phyloP scores from a whole-genome alignment of 2,888 invertebrate genomes.

The Mythimna loreyi region DNA sequence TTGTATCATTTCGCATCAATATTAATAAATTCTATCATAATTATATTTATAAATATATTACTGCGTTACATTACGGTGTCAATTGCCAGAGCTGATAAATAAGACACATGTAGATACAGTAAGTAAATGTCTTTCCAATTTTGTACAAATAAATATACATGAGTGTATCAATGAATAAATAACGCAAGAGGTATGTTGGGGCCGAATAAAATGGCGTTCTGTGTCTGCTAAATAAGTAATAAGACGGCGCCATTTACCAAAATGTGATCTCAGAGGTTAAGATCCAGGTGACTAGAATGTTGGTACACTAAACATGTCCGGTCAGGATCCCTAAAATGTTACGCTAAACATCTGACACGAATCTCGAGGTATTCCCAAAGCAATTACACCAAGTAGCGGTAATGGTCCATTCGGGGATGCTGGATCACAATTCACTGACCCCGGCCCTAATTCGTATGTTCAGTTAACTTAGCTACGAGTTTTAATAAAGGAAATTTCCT shows the following conservation, averaged over 20 bases:
- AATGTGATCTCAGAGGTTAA: slow-evolving; percentile 61
- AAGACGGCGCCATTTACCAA: slow-evolving; percentile 60
- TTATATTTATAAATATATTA: slow-evolving; percentile 41
- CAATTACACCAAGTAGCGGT: slow-evolving; percentile 72
- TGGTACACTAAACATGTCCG: slow-evolving; percentile 59
- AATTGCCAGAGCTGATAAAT: slow-evolving; percentile 54
- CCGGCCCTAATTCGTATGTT: slow-evolving; percentile 67
- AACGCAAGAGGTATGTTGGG: slow-evolving; percentile 57
- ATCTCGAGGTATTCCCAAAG: slow-evolving; percentile 71
- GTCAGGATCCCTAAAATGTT: slow-evolving; percentile 59
- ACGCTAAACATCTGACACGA: slow-evolving; percentile 66
- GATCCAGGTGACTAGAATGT: slow-evolving; percentile 61
- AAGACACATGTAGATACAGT: slow-evolving; percentile 54
- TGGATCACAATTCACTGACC: slow-evolving; percentile 68
- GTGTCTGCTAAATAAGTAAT: slow-evolving; percentile 64
- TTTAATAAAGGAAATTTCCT: slow-evolving; percentile 64
- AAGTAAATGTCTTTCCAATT: slow-evolving; percentile 62
- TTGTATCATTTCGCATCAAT: slow-evolving; percentile 27
- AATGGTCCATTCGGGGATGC: slow-evolving; percentile 67
- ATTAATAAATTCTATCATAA: slow-evolving; percentile 32
- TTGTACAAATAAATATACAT: slow-evolving; percentile 65
- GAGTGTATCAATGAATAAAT: slow-evolving; percentile 66
- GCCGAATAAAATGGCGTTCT: slow-evolving; percentile 64
- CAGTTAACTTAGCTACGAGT: slow-evolving; percentile 60
- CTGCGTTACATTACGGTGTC: slow-evolving; percentile 50